Conservation (phyloP, 2,888 invertebrate genomes). For the Drosophila putrida region DNA sequence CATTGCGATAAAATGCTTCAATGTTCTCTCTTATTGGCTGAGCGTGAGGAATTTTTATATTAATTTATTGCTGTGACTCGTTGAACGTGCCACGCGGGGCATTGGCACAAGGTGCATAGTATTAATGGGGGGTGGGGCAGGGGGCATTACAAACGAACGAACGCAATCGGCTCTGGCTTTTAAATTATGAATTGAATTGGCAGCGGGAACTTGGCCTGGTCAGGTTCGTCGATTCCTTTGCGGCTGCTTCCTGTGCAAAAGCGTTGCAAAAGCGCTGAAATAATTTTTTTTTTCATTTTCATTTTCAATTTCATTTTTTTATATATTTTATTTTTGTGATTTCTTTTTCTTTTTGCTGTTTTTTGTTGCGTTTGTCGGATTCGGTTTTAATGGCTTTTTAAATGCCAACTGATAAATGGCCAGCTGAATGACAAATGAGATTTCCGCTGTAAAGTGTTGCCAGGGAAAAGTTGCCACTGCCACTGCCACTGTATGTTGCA, state of each 20-base stretch:
- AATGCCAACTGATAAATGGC: conserved; percentile 79
- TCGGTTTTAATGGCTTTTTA: conserved; percentile 83
- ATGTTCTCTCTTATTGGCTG: conserved; percentile 80
- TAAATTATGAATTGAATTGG: conserved; percentile 78
- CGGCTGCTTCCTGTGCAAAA: conserved; percentile 45
- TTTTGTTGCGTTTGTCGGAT: conserved; percentile 65
- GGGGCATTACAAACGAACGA: background rate
- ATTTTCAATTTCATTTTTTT: conserved; percentile 35
- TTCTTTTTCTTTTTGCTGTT: background rate
- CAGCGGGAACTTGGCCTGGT: conserved; percentile 38
- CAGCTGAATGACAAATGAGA: conserved; percentile 77
- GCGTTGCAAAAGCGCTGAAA: conserved; percentile 48
- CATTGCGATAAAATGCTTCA: conserved; percentile 75
- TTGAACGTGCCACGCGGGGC: conserved; percentile 21
- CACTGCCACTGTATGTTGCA: conserved; percentile 23
- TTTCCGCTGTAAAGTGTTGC: conserved; percentile 67
- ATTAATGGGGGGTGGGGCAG: background rate
- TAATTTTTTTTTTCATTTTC: conserved; percentile 26
- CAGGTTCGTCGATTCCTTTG: conserved; percentile 42
- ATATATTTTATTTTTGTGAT: conserved; percentile 15
- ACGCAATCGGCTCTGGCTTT: conserved; percentile 57
- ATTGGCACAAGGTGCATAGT: background rate
- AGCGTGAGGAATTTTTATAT: conserved; percentile 84
- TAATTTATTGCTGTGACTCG: conserved; percentile 76
- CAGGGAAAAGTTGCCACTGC: conserved; percentile 13